Base-by-base conservation (phyloP, 2,797 vertebrate species). In the Semotilus atromaculatus region DNA sequence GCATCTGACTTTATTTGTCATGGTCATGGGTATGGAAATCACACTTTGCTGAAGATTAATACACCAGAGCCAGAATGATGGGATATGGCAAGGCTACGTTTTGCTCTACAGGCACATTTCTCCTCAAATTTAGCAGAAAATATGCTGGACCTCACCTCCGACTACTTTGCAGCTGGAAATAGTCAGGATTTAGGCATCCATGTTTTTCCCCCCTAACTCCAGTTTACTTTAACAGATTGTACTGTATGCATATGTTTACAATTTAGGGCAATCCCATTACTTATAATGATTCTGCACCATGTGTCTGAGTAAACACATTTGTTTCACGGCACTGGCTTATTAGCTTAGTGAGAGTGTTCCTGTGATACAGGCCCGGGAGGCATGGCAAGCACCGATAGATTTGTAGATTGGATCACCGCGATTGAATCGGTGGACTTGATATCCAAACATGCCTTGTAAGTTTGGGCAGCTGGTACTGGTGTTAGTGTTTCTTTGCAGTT, bases 241-340 rank as follows among this genome's bases (percentile, higher is more conserved):
- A 93, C 93, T 92, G 92, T 94, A 94, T 92, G 92, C 95, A 95
- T 88, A 91, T 95, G 94, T 93, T 95, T 93, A 95, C 94, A 94
- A 94, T 96, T 94, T 93, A 88, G 89, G 89, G 93, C 91, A 90
- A 92, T 92, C 91, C 88, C 87, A 91, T 90, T 92, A 89, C 93
- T 92, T 92, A 93, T 94, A 94, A 93, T 93, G 92, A 93, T 94
- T 94, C 93, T 93, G 90, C 92, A 90, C 91, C 91, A 92, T 90
- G 91, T 93, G 89, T 91, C 88, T 92, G 91, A 93, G 93, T 88
- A 91, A 94, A 95, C 93, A 93, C 93, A 90, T 93, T 94, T 90
- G 91, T 92, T 93, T 92, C 94, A 67, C 91, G 88, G 76, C 55
- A 53, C 53, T 36, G 92, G 91, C 85, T 66, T 91, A 93, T 93